Percentiles rank a stretch among this genome's conserved stretches.
Conservation (phyloP, 2,113 vertebrate species). For the cat (Felis catus) region F.catus_Fca126_mat1.0 CM031418.1:115432001-115432500, state of each 20-base stretch:
- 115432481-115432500: not conserved
- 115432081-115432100: constrained; percentile 7
- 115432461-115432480: not conserved
- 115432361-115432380: not conserved
- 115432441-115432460: not conserved
- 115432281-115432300: not conserved
- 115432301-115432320: not conserved
- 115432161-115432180: constrained; percentile 19
- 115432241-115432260: not conserved
- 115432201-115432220: constrained; percentile 12
- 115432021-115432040: not conserved
- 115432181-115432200: constrained; percentile 13
- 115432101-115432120: not conserved
- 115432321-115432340: not conserved
- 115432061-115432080: not conserved
- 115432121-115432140: not conserved
- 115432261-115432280: not conserved
- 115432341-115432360: not conserved
- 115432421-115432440: not conserved
- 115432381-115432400: not conserved
- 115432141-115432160: not conserved
- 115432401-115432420: not conserved
- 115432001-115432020: not conserved
- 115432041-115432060: not conserved
- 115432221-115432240: not conserved